Evolutionary conservation across 1,140 invertebrate species (phyloP).

Genomic region (Portunus trituberculatus): DNA sequence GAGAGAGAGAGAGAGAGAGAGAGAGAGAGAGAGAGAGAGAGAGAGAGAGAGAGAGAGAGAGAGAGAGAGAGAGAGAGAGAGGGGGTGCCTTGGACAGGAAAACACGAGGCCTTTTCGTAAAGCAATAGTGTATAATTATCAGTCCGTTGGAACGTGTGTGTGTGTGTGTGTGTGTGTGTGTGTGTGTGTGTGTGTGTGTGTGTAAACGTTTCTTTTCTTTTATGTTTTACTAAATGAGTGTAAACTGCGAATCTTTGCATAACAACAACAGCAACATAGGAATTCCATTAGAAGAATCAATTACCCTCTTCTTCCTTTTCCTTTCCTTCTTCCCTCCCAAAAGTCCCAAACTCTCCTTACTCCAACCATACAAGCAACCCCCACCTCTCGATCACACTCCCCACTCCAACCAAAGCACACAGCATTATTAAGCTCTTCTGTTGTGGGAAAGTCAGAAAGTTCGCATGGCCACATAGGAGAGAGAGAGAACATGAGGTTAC

Average conservation of each 20-base stretch:
- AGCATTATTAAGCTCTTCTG: no score
- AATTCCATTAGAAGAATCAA: no score
- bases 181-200: neutral
- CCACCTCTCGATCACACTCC: no score
- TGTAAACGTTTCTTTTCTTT: neutral
- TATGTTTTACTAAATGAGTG: neutral
- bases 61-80: neutral
- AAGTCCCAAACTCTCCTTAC: no score
- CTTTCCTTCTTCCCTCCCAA: no score
- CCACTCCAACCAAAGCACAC: no score
- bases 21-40: neutral
- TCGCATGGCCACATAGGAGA: no score
- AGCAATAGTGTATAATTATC: neutral
- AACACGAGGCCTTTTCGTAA: neutral
- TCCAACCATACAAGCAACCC: no score
- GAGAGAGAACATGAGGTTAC: no score
- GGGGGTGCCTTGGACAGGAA: neutral
- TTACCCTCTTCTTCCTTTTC: neutral
- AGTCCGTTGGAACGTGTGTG: neutral
- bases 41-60: neutral
- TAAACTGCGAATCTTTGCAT: neutral
- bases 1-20: neutral
- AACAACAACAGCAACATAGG: neutral
- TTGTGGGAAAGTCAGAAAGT: no score
- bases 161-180: slow-evolving; percentile 27